Percentiles rank a stretch among this genome's conserved stretches.
These are phyloP conservation scores for Strigamia crassipes DNA, from an alignment of 2,888 invertebrate genomes.

Conservation along the genomic window DNA sequence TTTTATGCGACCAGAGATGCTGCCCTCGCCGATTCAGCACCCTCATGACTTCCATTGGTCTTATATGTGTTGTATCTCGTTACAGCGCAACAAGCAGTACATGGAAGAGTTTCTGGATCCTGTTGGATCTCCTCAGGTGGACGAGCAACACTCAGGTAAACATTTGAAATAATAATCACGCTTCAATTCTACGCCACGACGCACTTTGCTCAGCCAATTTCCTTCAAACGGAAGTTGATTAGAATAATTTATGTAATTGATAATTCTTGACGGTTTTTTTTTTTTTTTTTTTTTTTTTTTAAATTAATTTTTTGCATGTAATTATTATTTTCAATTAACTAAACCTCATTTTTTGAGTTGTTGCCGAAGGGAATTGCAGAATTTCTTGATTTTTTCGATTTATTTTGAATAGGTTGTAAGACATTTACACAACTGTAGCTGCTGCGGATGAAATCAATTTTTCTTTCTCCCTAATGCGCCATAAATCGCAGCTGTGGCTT, in stretches of 20 bases:
- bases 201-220: too few relatives aligned
- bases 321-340: background rate
- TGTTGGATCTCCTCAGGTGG: background rate
- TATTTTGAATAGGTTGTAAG: background rate
- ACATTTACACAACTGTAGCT: background rate
- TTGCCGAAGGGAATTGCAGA: background rate
- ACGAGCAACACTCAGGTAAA: constrained; percentile 43
- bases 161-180: background rate
- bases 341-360: background rate
- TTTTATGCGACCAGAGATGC: background rate
- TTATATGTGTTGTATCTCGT: constrained; percentile 56
- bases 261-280: background rate
- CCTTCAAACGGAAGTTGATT: too few relatives aligned
- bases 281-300: background rate
- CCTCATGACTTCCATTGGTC: background rate
- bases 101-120: constrained; percentile 71
- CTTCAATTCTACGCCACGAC: background rate
- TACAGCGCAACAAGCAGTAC: constrained; percentile 76
- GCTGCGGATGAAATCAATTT: constrained; percentile 18
- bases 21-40: background rate
- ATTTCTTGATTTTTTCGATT: background rate
- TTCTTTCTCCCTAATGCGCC: background rate
- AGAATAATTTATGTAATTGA: background rate
- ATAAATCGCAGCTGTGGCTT: background rate
- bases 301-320: too few relatives aligned